These are phyloP conservation scores for Anoplius nigerrimus DNA, from an alignment of 2,888 invertebrate species.

Conservation along the genomic window DNA sequence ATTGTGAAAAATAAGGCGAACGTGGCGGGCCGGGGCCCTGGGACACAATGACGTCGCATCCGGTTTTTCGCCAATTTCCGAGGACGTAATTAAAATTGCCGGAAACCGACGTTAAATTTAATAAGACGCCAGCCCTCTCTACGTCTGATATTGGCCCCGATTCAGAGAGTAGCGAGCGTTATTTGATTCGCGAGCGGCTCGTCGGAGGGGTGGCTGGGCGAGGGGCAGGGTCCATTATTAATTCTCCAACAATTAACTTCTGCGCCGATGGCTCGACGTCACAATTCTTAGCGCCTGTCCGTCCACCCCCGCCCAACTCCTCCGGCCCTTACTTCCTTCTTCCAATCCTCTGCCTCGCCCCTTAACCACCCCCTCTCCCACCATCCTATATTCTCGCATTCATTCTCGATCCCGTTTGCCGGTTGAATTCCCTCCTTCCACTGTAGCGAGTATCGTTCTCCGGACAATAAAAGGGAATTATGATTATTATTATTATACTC, in stretches of 20 bases:
- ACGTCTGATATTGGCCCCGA: no score
- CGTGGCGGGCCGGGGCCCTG: no score
- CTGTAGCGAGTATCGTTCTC: slow-evolving; percentile 16
- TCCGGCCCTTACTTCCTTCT: background rate
- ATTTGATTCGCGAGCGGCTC: no score
- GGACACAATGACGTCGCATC: no score
- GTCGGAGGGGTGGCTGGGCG: no score
- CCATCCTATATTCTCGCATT: slow-evolving; percentile 11
- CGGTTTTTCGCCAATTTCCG: no score
- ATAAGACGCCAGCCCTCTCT: no score
- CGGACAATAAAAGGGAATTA: slow-evolving; percentile 43
- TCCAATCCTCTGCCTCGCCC: background rate
- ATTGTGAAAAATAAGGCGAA: no score
- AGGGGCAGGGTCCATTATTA: background rate
- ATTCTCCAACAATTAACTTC: slow-evolving; percentile 1
- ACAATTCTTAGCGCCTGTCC: background rate
- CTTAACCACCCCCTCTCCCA: background rate
- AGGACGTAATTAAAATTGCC: no score
- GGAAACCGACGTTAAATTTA: no score
- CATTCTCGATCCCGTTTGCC: background rate
- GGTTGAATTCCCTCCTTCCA: slow-evolving; percentile 2
- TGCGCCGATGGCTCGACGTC: background rate
- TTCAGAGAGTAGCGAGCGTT: no score
- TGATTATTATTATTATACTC: slow-evolving; percentile 42
- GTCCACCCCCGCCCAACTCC: background rate